Evolutionary conservation across 2,888 invertebrate species (phyloP).

Genomic region (Caradrina kadenii): DNA sequence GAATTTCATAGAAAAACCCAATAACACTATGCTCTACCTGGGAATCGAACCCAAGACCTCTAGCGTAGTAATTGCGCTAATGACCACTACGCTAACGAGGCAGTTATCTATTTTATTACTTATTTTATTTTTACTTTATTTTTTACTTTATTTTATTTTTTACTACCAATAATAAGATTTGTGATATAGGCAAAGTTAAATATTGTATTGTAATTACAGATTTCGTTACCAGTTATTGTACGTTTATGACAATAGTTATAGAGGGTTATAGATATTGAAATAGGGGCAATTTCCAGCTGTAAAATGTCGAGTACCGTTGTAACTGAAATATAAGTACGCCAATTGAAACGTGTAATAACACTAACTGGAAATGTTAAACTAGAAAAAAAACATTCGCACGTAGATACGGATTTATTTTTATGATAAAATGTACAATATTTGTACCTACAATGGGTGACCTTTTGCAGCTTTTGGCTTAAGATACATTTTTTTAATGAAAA

Average conservation of each 20-base stretch:
- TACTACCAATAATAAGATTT: conserved; percentile 10
- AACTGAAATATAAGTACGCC: conserved; percentile 22
- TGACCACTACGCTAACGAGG: too few relatives aligned
- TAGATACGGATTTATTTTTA: conserved; percentile 3
- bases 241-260: conserved; percentile 35
- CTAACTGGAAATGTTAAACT: conserved; percentile 8
- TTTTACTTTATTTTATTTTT: too few relatives aligned
- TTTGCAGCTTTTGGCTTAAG: neutral
- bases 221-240: conserved; percentile 33
- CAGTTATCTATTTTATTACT: too few relatives aligned
- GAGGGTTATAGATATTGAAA: conserved; percentile 32
- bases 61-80: too few relatives aligned
- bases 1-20: too few relatives aligned
- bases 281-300: conserved; percentile 26
- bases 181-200: neutral
- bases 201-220: conserved; percentile 12
- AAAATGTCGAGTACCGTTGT: conserved; percentile 23
- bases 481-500: neutral
- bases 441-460: too few relatives aligned
- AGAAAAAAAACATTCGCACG: neutral
- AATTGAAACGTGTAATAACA: conserved; percentile 29
- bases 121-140: too few relatives aligned
- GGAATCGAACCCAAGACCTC: too few relatives aligned
- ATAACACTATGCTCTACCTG: too few relatives aligned
- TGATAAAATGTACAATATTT: neutral